Percentiles rank a stretch among this genome's conserved stretches.
Evolutionary conservation across 2,113 vertebrate genomes (phyloP).

Genomic region (Helogale parvula): DNA sequence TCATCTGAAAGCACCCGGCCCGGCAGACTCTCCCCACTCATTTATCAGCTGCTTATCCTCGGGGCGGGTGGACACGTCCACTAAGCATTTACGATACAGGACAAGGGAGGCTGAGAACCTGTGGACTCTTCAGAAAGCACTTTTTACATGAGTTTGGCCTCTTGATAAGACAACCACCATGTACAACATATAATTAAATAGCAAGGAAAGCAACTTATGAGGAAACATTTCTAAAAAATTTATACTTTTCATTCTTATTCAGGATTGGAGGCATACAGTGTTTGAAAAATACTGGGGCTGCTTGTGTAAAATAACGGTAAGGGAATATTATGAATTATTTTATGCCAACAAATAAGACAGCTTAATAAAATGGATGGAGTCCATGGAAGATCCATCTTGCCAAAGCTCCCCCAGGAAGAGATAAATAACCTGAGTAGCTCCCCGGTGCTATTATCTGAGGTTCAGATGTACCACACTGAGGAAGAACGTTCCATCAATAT

Average conservation of each 20-base stretch:
- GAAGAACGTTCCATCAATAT: constrained; percentile 26
- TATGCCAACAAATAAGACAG: not conserved
- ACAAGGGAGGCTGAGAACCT: not conserved
- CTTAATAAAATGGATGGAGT: constrained; percentile 12
- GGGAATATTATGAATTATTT: constrained; percentile 9
- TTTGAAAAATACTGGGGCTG: not conserved
- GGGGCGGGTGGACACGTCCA: not conserved
- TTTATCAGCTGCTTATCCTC: no score
- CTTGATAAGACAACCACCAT: not conserved
- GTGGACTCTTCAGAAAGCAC: not conserved
- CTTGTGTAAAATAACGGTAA: constrained; percentile 5
- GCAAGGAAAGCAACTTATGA: not conserved
- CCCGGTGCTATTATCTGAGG: not conserved
- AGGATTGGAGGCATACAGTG: not conserved
- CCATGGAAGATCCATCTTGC: not conserved
- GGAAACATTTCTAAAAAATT: not conserved
- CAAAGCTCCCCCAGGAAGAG: not conserved
- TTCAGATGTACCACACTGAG: not conserved
- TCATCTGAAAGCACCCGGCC: not conserved
- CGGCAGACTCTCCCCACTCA: not conserved
- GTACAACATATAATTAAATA: not conserved
- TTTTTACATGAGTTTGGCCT: not conserved
- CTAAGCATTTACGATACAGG: not conserved
- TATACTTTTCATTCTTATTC: not conserved
- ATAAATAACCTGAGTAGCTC: not conserved